Evolutionary conservation across 64 coral and sea anemone species (phyloP), one percentile per base, ranked within the genome.

Genomic region (Pachyseris speciosa): DNA sequence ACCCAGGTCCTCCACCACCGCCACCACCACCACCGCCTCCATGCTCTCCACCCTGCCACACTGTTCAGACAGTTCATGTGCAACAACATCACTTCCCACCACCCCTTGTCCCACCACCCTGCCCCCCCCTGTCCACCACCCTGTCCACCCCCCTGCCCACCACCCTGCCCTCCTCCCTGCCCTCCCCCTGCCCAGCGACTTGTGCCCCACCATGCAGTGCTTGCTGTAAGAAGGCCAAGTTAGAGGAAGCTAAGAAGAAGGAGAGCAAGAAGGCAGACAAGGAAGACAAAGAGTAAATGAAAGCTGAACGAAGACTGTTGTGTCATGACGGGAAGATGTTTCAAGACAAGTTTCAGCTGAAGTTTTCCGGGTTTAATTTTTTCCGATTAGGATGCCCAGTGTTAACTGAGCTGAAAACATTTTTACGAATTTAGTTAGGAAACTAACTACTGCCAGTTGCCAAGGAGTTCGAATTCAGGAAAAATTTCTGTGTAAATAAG

Each of bases 11-110:
- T 20, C 89, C 89, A 72, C 94, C 94, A 77, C 94, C 94, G 53
- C 89, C 90, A n/a, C 94, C 84, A 12, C 89, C 69, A 51, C 89
- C 94, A 67, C 89, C 94, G 13, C 89, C 84, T 38, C 94, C 94
- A 83, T 91, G 89, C 52, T 74, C 91, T 78, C 94, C 94, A 49
- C 89, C 94, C 31, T 96, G 94, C 69, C 94, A 96, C 68, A 88
- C 89, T 61, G 94, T 96, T 10, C 75, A 84, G 76, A 96, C 94
- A 41, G 89, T 96, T 37, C 94, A 96, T 36, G 84, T 84, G 76
- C 89, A 92, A 15, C 84, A 88, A 25, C 94, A 96, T 32, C 94
- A 96, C 84, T 96, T 84, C 76, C 94, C 94, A 58, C 94, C 94
- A 3, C 94, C 94, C 24, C 94, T 90, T 43, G 78, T 84, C 48